These are phyloP conservation scores for Thera obeliscata DNA, from an alignment of 2,888 invertebrate genomes.

Conservation along the genomic window DNA sequence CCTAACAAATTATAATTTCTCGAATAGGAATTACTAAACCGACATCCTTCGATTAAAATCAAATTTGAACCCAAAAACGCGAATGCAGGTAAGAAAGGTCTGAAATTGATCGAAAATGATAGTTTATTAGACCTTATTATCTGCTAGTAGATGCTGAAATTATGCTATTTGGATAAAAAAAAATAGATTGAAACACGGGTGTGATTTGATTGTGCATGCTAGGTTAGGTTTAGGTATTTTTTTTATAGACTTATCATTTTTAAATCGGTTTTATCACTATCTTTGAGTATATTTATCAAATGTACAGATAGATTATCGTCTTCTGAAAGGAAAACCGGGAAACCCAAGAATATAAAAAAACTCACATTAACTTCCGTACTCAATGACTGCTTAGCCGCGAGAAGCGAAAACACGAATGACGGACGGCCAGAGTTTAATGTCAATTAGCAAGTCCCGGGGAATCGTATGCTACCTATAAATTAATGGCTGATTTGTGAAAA, in stretches of 20 bases:
- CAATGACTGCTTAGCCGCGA: conserved; percentile 58
- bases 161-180: neutral
- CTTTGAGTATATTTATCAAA: too few relatives aligned
- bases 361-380: conserved; percentile 30
- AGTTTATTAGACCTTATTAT: conserved; percentile 14
- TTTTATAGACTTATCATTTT: too few relatives aligned
- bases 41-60: conserved; percentile 73
- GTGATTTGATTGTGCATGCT: too few relatives aligned
- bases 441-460: conserved; percentile 69
- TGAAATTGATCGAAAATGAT: conserved; percentile 49
- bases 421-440: conserved; percentile 71
- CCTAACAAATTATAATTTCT: conserved; percentile 60
- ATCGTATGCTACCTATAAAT: conserved; percentile 60
- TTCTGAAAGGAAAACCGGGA: conserved; percentile 22
- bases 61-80: conserved; percentile 61
- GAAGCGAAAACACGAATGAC: conserved; percentile 68
- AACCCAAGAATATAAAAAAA: conserved; percentile 31
- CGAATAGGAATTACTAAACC: conserved; percentile 50
- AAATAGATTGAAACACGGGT: too few relatives aligned
- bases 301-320: conserved; percentile 9
- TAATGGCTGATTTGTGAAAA: conserved; percentile 46
- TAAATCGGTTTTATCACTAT: too few relatives aligned
- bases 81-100: conserved; percentile 49
- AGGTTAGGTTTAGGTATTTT: too few relatives aligned
- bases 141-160: conserved; percentile 1